Percentiles rank a stretch among this genome's conserved stretches.
Evolutionary conservation across 2,113 vertebrate genomes (phyloP).

Genomic region (Numida meleagris): DNA sequence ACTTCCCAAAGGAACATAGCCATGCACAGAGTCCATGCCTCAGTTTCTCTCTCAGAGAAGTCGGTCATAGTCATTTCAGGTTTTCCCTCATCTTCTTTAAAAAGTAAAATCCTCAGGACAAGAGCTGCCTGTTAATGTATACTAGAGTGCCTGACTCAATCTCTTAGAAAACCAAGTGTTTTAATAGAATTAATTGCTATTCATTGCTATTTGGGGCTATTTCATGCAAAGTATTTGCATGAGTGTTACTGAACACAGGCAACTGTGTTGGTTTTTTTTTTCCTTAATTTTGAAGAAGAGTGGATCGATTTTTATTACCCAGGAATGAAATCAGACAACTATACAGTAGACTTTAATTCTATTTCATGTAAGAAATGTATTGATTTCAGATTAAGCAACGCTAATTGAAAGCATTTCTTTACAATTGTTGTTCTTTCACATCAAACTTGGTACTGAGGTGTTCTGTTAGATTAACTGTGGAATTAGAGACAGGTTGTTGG

Average conservation of each 20-base stretch:
- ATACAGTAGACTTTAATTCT: slow-evolving; percentile 6
- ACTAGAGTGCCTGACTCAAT: background rate
- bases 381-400: slow-evolving; percentile 27
- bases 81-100: background rate
- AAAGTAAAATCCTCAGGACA: background rate
- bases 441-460: background rate
- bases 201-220: background rate
- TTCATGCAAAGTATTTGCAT: background rate
- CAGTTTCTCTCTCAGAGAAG: background rate
- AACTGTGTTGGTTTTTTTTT: background rate
- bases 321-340: slow-evolving; percentile 23
- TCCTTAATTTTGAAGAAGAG: background rate
- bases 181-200: background rate
- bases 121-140: background rate
- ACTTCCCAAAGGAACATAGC: background rate
- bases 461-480: background rate
- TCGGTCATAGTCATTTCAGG: background rate
- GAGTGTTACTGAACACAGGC: background rate
- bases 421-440: background rate
- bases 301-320: slow-evolving; percentile 23
- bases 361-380: slow-evolving; percentile 9
- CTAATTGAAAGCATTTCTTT: background rate
- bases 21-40: background rate
- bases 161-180: background rate
- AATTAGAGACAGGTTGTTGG: background rate